A percentile compares a stretch with the other conserved stretches of the same genome.
Conservation (phyloP, 2,888 invertebrate genomes). For the Noctua janthina region DNA sequence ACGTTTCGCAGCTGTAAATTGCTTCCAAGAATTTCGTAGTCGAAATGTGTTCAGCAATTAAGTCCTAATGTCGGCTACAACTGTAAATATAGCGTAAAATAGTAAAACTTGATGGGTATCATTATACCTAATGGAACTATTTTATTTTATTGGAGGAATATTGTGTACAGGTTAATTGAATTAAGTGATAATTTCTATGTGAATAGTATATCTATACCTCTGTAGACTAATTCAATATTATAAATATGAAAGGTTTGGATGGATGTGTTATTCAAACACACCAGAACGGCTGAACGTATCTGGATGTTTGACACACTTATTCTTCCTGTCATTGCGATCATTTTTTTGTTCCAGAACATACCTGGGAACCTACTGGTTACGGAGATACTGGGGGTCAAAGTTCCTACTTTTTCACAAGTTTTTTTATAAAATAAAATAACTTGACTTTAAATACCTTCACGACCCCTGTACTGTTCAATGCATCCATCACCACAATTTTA, state of each 20-base stretch:
- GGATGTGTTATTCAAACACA: background rate
- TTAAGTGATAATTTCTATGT: background rate
- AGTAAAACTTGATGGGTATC: constrained; percentile 6
- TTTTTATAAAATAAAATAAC: too few species aligned
- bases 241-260: too few species aligned
- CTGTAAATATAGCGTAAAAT: constrained; percentile 1
- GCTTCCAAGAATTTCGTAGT: constrained; percentile 39
- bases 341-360: too few species aligned
- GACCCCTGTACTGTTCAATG: too few species aligned
- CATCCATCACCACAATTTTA: too few species aligned
- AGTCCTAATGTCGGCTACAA: background rate
- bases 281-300: background rate
- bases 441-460: too few species aligned
- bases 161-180: background rate
- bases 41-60: constrained; percentile 28
- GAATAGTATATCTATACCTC: background rate
- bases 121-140: constrained; percentile 4
- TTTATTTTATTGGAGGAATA: constrained; percentile 13
- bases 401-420: too few species aligned
- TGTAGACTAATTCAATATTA: too few species aligned
- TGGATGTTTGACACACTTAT: too few species aligned
- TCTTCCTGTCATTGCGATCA: too few species aligned
- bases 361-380: too few species aligned
- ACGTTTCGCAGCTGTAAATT: constrained; percentile 22
- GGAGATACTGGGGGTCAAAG: too few species aligned